phyloP scores from a whole-genome alignment of 2,888 invertebrate species.

The Caenorhabditis parvicauda region DNA sequence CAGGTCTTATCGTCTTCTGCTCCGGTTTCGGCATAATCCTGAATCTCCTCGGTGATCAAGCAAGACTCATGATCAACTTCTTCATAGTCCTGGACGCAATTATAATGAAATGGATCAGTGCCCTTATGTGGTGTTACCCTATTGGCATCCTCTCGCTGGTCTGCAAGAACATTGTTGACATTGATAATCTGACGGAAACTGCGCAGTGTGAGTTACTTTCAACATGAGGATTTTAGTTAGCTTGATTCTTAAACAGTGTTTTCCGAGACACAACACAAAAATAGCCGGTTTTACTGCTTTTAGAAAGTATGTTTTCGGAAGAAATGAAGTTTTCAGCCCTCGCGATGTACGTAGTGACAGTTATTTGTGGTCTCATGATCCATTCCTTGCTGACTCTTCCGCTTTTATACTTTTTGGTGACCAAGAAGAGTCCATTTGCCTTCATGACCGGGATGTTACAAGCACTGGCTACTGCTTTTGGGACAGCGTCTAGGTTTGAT shows the following conservation, averaged over 20 bases:
- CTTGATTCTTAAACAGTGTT: background rate
- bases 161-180: slow-evolving; percentile 72
- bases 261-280: background rate
- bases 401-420: slow-evolving; percentile 78
- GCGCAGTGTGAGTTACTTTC: slow-evolving; percentile 66
- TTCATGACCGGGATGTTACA: slow-evolving; percentile 73
- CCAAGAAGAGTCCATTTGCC: slow-evolving; percentile 65
- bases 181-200: slow-evolving; percentile 70
- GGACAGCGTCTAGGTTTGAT: slow-evolving; percentile 80
- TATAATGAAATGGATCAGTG: slow-evolving; percentile 85
- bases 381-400: slow-evolving; percentile 90
- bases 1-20: slow-evolving; percentile 87
- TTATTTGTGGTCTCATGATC: slow-evolving; percentile 81
- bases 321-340: slow-evolving; percentile 69
- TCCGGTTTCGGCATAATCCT: slow-evolving; percentile 83
- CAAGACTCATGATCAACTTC: slow-evolving; percentile 78
- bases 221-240: background rate
- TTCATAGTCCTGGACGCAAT: slow-evolving; percentile 85
- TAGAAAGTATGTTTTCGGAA: background rate
- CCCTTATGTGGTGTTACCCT: slow-evolving; percentile 83
- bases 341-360: slow-evolving; percentile 89
- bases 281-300: background rate
- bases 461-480: slow-evolving; percentile 90
- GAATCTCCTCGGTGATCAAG: slow-evolving; percentile 78
- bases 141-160: slow-evolving; percentile 74